These are phyloP conservation scores for Boloria euphrosyne DNA, from an alignment of 2,888 invertebrate species.

Conservation along the genomic window DNA sequence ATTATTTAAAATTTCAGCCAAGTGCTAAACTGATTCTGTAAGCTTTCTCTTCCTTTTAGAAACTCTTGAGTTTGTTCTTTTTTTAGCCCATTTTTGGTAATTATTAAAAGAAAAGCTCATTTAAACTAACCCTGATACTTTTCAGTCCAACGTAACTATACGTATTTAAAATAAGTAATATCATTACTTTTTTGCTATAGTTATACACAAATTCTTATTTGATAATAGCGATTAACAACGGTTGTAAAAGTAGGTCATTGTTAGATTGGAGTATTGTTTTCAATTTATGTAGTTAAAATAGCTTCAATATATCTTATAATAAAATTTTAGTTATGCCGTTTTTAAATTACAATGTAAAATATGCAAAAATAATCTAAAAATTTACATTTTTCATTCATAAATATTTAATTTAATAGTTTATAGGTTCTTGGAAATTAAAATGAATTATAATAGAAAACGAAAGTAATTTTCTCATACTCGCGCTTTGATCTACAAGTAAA, in stretches of 20 bases:
- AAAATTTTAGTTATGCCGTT: conserved; percentile 1
- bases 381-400: too few species aligned
- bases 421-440: not conserved
- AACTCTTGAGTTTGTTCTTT: too few species aligned
- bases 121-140: too few species aligned
- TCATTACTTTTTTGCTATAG: not conserved
- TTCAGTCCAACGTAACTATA: too few species aligned
- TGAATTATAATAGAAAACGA: conserved; percentile 24
- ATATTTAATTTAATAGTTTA: too few species aligned
- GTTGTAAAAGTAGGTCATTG: conserved; percentile 31
- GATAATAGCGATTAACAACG: conserved; percentile 15
- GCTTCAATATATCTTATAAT: not conserved
- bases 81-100: too few species aligned
- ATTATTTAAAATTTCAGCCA: too few species aligned
- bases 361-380: too few species aligned
- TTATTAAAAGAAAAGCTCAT: too few species aligned
- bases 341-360: not conserved
- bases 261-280: conserved; percentile 27
- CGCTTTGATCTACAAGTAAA: conserved; percentile 15
- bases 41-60: too few species aligned
- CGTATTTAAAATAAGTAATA: not conserved
- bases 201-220: not conserved
- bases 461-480: conserved; percentile 18
- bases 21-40: too few species aligned
- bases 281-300: conserved; percentile 14